These are phyloP conservation scores for Trachelipus rathkii DNA, from an alignment of 1,140 invertebrate genomes.

Conservation along the genomic window DNA sequence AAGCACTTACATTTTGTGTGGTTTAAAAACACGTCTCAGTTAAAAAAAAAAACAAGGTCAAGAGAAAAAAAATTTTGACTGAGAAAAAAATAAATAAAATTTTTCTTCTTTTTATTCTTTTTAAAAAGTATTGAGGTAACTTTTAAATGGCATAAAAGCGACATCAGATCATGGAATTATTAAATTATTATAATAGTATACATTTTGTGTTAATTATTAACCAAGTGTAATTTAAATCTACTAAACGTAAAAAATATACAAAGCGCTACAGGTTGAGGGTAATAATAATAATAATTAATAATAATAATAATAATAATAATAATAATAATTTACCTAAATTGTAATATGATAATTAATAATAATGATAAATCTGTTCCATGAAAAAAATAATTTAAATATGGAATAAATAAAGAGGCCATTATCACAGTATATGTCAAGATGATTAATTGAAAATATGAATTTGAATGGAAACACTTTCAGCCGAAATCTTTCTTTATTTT, in stretches of 20 bases:
- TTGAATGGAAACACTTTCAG: constrained; percentile 28
- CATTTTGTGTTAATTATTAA: not conserved
- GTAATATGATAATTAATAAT: not conserved
- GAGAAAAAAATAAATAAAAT: no score
- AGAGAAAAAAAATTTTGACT: not conserved
- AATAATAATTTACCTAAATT: not conserved
- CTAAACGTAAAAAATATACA: no score
- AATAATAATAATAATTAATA: not conserved
- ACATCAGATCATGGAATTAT: constrained; percentile 1
- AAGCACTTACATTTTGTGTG: not conserved
- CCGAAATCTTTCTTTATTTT: constrained; percentile 27
- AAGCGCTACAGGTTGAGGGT: no score
- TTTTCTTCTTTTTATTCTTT: no score
- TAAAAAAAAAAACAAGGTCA: not conserved
- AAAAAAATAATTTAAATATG: constrained; percentile 29
- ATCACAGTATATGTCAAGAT: constrained; percentile 43
- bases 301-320: not conserved
- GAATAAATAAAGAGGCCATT: constrained; percentile 44
- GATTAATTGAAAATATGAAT: constrained; percentile 29
- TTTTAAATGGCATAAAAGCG: constrained; percentile 5
- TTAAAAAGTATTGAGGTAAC: not conserved
- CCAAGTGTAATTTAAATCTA: not conserved
- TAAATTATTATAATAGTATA: not conserved
- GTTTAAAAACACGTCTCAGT: not conserved
- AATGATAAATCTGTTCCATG: not conserved